phyloP scores from a whole-genome alignment of 2,888 invertebrate genomes.

The Hartigia nigra region DNA sequence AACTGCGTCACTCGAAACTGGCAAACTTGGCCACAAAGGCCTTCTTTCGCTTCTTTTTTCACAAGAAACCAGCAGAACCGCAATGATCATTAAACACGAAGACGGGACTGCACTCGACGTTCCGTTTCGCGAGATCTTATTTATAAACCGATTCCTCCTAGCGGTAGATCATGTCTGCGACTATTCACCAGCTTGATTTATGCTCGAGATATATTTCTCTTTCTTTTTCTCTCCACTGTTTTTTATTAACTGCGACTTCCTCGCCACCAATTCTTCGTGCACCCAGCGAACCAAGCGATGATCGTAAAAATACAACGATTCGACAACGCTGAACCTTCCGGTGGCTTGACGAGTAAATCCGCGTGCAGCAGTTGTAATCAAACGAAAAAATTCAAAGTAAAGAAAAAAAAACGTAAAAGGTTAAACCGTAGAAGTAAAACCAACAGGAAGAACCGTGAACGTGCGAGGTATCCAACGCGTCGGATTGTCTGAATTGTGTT shows the following conservation, averaged over 20 bases:
- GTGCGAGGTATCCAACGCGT: constrained; percentile 3
- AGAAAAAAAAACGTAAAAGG: background rate
- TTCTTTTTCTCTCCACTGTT: background rate
- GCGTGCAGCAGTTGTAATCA: background rate
- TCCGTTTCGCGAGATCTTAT: constrained; percentile 23
- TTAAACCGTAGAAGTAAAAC: background rate
- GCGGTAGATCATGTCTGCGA: constrained; percentile 49
- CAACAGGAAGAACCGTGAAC: background rate
- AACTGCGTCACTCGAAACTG: background rate
- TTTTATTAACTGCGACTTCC: background rate
- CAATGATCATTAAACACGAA: background rate
- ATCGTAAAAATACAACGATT: background rate
- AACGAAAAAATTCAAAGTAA: background rate
- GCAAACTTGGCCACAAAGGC: background rate
- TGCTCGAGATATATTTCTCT: background rate
- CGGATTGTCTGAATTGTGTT: constrained; percentile 19
- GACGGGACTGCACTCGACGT: constrained; percentile 1
- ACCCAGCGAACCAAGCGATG: background rate
- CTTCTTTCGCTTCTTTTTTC: background rate
- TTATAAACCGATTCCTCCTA: constrained; percentile 37
- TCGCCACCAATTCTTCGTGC: background rate
- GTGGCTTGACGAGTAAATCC: background rate
- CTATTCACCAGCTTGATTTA: constrained; percentile 9
- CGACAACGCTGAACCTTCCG: background rate
- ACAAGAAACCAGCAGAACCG: background rate